Evolutionary conservation across 2,113 vertebrate genomes (phyloP), one percentile per base, ranked within the genome.

Genomic region (Elgaria multicarinata): DNA sequence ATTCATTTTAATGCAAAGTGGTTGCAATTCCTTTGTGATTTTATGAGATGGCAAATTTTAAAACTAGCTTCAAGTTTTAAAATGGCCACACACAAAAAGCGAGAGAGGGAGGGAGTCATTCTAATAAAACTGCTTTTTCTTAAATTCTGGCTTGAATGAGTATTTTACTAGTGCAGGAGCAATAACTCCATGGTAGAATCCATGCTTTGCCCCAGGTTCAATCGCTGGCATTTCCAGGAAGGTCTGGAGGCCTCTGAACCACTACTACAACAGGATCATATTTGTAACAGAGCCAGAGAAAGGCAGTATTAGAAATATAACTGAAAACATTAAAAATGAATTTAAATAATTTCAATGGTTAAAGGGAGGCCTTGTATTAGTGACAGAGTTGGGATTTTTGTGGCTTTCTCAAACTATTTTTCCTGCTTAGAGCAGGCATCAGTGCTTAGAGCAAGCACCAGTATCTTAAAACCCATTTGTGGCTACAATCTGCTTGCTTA

Each of bases 81-180:
- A 92, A 83, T 22, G 33, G 69, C 86, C 85, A n/a, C n/a, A n/a
- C n/a, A n/a, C n/a, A 84, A 93, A 79, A 93, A 86, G 26, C n/a
- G 46, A 50, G 46, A 50, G 46, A 50, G n/a, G n/a, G n/a, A n/a
- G n/a, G 46, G 16, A 58, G 33, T 78, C 44, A 58, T 88, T 76
- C 76, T 20, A 10, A 24, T 53, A 28, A 62, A 88, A 55, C 44
- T 72, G 18, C 20, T 33, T 75, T 82, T 75, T 75, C 8, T 79
- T 79, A 18, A 31, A 88, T 92, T 88, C n/a, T 89, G 44, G 33
- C 46, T 76, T 87, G 7, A 0, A 14, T 10, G 58, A 92, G 9
- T 78, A 81, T 42, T 85, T 90, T 55, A 31, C 7, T 75, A 67
- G 46, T 44, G 39, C 7, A 31, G 10, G 22, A 33, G 83, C n/a